Percentiles rank a stretch among this genome's conserved stretches.
Conservation (phyloP, 2,113 vertebrate genomes). For the Phoxinus phoxinus region DNA sequence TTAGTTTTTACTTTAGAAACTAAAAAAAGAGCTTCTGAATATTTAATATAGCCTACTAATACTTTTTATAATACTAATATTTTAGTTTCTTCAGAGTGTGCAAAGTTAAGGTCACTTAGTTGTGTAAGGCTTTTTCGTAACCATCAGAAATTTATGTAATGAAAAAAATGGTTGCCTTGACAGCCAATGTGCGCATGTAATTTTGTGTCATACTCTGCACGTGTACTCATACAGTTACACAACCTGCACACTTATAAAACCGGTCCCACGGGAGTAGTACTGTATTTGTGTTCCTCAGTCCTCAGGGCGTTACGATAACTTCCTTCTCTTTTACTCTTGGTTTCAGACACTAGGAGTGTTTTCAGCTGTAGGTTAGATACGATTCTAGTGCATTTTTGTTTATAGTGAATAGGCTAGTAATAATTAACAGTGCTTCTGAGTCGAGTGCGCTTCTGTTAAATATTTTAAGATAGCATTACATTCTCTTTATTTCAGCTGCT, state of each 20-base stretch:
- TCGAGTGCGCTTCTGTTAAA: not conserved
- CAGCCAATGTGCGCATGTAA: not conserved
- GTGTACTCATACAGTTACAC: conserved; percentile 31
- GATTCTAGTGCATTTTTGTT: not conserved
- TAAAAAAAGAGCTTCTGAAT: too few species aligned
- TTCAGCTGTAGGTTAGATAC: not conserved
- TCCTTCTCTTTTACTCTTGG: not conserved
- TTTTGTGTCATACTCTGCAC: not conserved
- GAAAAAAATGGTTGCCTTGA: conserved; percentile 12
- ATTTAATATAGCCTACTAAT: too few species aligned
- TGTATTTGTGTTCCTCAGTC: not conserved
- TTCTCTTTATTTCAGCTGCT: conserved; percentile 23
- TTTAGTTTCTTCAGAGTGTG: not conserved
- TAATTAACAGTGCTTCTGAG: not conserved
- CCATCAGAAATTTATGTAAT: not conserved
- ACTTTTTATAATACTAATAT: too few species aligned
- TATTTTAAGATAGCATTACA: not conserved
- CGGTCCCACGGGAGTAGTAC: not conserved
- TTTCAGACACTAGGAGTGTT: not conserved
- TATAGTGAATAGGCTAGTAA: not conserved
- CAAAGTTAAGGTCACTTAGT: not conserved
- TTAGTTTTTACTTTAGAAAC: not conserved
- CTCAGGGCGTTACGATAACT: not conserved
- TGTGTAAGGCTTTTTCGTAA: not conserved
- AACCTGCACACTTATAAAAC: conserved; percentile 36